Percentiles rank a stretch among this genome's conserved stretches.
Evolutionary conservation across 2,888 invertebrate genomes (phyloP).

Genomic region (Drosophila colorata): DNA sequence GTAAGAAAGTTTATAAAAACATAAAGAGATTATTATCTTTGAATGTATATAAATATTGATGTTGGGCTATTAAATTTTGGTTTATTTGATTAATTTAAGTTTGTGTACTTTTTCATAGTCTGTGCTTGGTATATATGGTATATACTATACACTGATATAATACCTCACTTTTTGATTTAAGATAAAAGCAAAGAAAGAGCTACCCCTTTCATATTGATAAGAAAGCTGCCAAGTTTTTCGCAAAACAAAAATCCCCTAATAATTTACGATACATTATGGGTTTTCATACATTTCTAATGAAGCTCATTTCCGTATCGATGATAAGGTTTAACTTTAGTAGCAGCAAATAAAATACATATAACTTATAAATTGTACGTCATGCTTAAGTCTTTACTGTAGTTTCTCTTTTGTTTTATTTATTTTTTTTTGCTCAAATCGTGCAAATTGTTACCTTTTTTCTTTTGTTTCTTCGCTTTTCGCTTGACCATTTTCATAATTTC

Average conservation of each 20-base stretch:
- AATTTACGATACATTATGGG: neutral
- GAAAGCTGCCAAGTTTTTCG: no score
- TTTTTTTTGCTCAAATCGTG: conserved; percentile 1
- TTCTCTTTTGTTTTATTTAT: neutral
- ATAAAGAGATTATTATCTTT: no score
- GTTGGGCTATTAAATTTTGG: no score
- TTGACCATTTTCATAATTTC: conserved; percentile 47
- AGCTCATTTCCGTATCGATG: conserved; percentile 12
- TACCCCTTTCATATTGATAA: neutral
- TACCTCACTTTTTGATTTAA: neutral
- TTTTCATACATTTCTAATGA: neutral
- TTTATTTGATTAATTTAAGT: no score
- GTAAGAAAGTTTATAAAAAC: no score
- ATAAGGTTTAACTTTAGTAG: conserved; percentile 4
- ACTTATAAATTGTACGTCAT: conserved; percentile 17
- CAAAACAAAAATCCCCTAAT: neutral
- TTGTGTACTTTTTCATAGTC: no score
- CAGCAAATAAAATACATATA: neutral
- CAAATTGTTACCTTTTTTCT: conserved; percentile 5
- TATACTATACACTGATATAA: no score
- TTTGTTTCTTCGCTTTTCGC: conserved; percentile 4
- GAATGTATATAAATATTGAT: no score
- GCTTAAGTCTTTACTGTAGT: conserved; percentile 24
- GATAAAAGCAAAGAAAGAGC: neutral
- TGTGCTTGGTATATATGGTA: no score